phyloP scores from a whole-genome alignment of 2,113 vertebrate species.

The Alligator sinensis region DNA sequence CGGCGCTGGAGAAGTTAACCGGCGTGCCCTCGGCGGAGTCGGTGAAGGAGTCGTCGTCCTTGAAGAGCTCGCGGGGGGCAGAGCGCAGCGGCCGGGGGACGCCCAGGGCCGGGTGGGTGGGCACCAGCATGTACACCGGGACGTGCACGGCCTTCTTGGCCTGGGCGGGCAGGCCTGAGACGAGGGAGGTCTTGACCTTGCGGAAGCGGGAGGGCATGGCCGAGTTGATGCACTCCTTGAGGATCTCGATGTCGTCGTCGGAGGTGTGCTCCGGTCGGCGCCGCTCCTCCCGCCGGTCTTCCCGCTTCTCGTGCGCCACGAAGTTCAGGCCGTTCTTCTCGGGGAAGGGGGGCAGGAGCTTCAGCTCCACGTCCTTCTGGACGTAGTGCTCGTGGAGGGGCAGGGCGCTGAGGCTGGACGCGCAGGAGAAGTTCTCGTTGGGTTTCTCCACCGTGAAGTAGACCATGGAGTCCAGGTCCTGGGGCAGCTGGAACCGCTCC shows the following conservation, averaged over 20 bases:
- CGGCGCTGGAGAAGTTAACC: constrained; percentile 91
- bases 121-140: constrained; percentile 94
- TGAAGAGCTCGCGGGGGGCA: constrained; percentile 74
- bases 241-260: constrained; percentile 92
- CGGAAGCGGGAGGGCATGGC: constrained; percentile 94
- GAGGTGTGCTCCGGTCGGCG: constrained; percentile 77
- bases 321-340: constrained; percentile 84
- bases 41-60: constrained; percentile 89
- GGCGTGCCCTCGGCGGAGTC: constrained; percentile 93
- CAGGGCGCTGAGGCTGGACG: constrained; percentile 95
- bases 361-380: constrained; percentile 96
- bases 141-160: constrained; percentile 84
- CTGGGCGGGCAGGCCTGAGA: constrained; percentile 84
- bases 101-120: constrained; percentile 81
- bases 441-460: constrained; percentile 98
- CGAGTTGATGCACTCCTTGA: constrained; percentile 95
- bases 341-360: constrained; percentile 89
- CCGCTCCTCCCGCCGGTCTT: constrained; percentile 81
- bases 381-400: constrained; percentile 96
- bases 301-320: constrained; percentile 73
- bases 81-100: constrained; percentile 78
- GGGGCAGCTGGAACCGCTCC: constrained; percentile 92
- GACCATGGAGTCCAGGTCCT: constrained; percentile 94
- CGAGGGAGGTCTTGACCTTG: constrained; percentile 88
- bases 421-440: constrained; percentile 97